Evolutionary conservation across 1,140 invertebrate genomes (phyloP), one percentile per base, ranked within the genome.

Genomic region (Cydia pomonella): DNA sequence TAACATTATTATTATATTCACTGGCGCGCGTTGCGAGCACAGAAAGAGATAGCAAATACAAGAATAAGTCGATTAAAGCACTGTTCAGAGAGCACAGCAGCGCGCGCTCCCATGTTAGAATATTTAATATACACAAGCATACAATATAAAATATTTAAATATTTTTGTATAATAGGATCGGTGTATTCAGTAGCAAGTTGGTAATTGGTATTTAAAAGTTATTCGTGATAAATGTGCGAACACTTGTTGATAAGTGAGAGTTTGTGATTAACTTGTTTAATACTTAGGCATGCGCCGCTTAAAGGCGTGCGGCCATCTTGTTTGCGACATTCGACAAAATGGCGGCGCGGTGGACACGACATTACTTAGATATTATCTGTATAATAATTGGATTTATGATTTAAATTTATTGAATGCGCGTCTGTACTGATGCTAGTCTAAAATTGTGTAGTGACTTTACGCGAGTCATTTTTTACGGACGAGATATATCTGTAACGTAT

Each of bases 121-220:
- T 82, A 87, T 87, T 85, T 83, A 84, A 82, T 87, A 87, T 87
- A 88, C 84, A 89, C 86, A 80, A 81, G 84, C 87, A 89, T 89
- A 88, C 85, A 85, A 85, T 87, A 80, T 80, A 80, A 80, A 79
- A 80, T 80, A 89, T 86, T 88, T 86, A 82, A 85, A 88, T 91
- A 92, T 92, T 92, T 92, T 92, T 92, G 87, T 92, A 92, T 89
- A 86, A 89, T 90, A 90, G 87, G 83, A 82, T 92, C 82, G 82
- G 85, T 92, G 89, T 92, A 90, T 79, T 89, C 87, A 80, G 88
- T 92, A 92, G 90, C 75, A 79, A 83, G 84, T 89, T 90, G 88
- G 85, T 92, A 87, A 84, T 84, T 89, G 84, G 90, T 90, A 85
- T 86, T 88, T 84, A 84, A 87, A 84, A 79, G 79, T 84, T 81